phyloP scores from a whole-genome alignment of 92 coral and sea anemone species.

The Zoanthus solanderi region DNA sequence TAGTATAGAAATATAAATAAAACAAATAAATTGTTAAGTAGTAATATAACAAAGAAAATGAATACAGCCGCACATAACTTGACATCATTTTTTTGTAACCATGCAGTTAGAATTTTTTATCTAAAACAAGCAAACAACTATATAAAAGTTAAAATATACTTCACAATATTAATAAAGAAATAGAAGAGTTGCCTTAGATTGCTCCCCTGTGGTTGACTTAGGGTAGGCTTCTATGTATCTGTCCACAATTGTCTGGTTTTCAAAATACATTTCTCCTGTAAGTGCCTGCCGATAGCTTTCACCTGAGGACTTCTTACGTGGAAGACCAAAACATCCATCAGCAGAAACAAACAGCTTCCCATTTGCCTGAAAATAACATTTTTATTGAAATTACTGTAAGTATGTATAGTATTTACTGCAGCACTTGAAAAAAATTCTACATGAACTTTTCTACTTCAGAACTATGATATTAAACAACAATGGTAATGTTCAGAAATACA shows the following conservation, averaged over 20 bases:
- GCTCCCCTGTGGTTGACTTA: neutral
- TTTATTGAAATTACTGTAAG: no score
- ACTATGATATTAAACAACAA: neutral
- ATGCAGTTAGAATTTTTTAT: neutral
- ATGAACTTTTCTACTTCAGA: no score
- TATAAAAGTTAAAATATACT: no score
- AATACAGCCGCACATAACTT: neutral
- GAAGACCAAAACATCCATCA: no score
- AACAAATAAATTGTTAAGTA: neutral
- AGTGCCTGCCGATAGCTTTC: conserved; percentile 49
- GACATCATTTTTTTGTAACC: neutral
- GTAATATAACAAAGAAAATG: neutral
- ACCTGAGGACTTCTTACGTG: neutral
- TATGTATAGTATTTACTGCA: no score
- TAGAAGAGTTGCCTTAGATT: conserved; percentile 14
- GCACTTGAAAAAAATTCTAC: no score
- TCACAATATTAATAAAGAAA: no score
- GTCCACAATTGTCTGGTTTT: no score
- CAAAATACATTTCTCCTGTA: conserved; percentile 41
- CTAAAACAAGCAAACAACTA: neutral
- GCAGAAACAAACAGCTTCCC: no score
- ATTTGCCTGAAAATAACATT: no score
- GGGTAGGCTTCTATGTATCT: no score
- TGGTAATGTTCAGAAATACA: neutral
- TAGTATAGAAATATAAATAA: conserved; percentile 16